Percentiles rank a stretch among this genome's conserved stretches.
phyloP scores from a whole-genome alignment of 2,888 invertebrate genomes.

The Julus scandinavius region DNA sequence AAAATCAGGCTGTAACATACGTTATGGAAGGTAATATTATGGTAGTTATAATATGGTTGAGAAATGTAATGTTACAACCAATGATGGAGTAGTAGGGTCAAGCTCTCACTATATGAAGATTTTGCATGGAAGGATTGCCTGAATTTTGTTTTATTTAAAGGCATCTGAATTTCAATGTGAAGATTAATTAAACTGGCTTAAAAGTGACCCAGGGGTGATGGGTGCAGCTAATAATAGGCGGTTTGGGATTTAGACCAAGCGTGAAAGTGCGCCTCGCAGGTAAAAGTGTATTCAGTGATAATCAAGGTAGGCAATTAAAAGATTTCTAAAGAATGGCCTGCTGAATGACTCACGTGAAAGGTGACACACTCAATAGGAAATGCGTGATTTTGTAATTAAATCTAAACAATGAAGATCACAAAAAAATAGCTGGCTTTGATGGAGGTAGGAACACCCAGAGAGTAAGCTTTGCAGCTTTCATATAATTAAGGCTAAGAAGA shows the following conservation, averaged over 20 bases:
- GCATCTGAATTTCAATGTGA: neutral
- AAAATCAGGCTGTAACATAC: too few relatives aligned
- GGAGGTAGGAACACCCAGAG: neutral
- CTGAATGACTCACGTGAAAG: neutral
- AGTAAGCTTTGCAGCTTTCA: neutral
- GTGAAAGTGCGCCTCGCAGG: neutral
- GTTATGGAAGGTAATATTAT: too few relatives aligned
- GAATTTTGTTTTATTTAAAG: neutral
- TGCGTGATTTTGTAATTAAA: constrained; percentile 16
- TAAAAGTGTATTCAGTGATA: neutral
- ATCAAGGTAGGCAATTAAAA: neutral
- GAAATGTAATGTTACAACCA: too few relatives aligned
- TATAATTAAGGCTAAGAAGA: neutral
- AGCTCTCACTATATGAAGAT: too few relatives aligned
- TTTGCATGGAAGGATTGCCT: too few relatives aligned
- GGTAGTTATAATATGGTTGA: too few relatives aligned
- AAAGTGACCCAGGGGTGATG: neutral
- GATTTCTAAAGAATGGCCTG: neutral
- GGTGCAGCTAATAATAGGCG: neutral
- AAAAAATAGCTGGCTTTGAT: neutral
- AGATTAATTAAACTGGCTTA: neutral
- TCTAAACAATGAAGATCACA: neutral
- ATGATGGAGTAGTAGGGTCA: too few relatives aligned
- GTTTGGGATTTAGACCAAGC: neutral
- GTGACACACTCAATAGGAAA: constrained; percentile 5